phyloP scores from a whole-genome alignment of 2,797 vertebrate genomes.

The Spinibarbus caldwelli region DNA sequence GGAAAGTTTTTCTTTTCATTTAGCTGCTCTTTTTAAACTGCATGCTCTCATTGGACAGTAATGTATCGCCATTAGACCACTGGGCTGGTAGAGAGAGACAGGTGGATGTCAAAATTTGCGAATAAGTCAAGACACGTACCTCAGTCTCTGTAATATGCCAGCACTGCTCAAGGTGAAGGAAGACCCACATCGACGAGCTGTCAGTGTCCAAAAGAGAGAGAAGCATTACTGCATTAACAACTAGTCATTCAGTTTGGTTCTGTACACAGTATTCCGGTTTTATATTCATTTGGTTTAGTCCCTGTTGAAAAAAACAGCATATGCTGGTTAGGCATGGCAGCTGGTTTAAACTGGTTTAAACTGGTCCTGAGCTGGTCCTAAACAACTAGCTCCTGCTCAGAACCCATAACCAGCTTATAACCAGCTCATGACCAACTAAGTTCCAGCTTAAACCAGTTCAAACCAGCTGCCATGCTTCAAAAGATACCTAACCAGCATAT shows the following conservation, averaged over 20 bases:
- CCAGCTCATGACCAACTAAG: too few relatives aligned
- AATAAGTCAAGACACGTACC: conserved; percentile 36
- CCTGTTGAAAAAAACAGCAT: too few relatives aligned
- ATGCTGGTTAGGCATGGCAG: too few relatives aligned
- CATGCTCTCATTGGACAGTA: background rate
- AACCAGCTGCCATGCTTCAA: too few relatives aligned
- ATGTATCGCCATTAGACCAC: background rate
- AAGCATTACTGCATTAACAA: conserved; percentile 33
- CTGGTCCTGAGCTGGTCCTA: too few relatives aligned
- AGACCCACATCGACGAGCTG: conserved; percentile 23
- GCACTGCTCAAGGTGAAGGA: background rate
- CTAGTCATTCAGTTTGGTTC: background rate
- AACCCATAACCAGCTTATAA: too few relatives aligned
- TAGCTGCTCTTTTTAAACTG: background rate
- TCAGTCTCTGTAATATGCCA: conserved; percentile 20
- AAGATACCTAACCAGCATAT: too few relatives aligned
- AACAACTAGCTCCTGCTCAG: too few relatives aligned
- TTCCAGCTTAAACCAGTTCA: too few relatives aligned
- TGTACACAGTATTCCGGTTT: background rate
- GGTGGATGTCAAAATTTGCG: conserved; percentile 27
- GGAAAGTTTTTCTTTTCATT: conserved; percentile 1
- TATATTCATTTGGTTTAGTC: background rate
- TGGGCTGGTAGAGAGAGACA: background rate
- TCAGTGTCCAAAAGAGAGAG: conserved; percentile 19
- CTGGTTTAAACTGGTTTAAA: too few relatives aligned